Evolutionary conservation across 2,113 vertebrate genomes (phyloP).

Genomic region (Malurus elegans): DNA sequence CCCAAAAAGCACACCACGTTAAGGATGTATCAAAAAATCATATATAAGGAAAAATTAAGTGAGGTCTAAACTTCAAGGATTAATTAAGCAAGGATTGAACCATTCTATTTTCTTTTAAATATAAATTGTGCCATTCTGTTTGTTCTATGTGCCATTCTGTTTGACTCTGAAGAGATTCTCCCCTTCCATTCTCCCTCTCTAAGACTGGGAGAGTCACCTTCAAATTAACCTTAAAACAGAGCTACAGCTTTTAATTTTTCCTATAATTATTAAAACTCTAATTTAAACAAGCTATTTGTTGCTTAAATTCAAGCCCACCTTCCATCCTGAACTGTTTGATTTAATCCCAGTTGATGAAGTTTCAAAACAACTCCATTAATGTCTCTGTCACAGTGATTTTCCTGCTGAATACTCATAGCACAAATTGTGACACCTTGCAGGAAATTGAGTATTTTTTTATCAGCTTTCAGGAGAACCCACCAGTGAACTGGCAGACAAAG

Average conservation of each 20-base stretch:
- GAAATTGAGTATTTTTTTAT: not conserved
- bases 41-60: not conserved
- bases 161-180: not conserved
- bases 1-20: not conserved
- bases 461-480: not conserved
- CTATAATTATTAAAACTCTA: not conserved
- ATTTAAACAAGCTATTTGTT: not conserved
- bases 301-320: not conserved
- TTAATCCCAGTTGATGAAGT: not conserved
- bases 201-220: not conserved
- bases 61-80: not conserved
- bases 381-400: not conserved
- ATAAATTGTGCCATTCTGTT: not conserved
- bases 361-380: not conserved
- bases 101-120: not conserved
- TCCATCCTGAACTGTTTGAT: not conserved
- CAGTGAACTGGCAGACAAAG: not conserved
- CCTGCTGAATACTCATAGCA: not conserved
- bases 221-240: not conserved
- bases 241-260: not conserved
- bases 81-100: not conserved
- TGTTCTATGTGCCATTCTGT: not conserved
- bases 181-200: not conserved
- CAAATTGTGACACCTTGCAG: not conserved
- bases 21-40: not conserved